phyloP scores from a whole-genome alignment of 1,140 invertebrate genomes.

The Prorops nasuta region DNA sequence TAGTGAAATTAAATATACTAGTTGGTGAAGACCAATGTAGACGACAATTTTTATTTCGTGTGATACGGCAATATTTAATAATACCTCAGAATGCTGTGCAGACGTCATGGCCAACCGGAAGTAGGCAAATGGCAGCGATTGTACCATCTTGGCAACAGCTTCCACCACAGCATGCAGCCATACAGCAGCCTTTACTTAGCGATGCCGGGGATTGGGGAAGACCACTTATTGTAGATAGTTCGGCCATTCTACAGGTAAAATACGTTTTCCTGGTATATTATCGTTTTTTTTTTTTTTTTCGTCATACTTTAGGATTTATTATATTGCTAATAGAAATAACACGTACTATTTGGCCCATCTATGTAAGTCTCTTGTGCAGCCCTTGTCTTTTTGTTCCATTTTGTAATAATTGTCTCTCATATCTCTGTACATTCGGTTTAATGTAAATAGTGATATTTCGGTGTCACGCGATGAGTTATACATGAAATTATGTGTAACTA shows the following conservation, averaged over 20 bases:
- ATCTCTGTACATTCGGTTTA: too few species aligned
- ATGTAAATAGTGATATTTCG: too few species aligned
- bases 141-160: conserved; percentile 87
- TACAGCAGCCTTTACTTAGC: conserved; percentile 69
- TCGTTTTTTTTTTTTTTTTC: background rate
- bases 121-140: conserved; percentile 78
- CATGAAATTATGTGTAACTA: too few species aligned
- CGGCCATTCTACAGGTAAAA: conserved; percentile 66
- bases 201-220: conserved; percentile 73
- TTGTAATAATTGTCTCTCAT: too few species aligned
- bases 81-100: conserved; percentile 70
- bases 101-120: conserved; percentile 76
- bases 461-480: too few species aligned
- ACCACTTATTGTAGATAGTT: conserved; percentile 78
- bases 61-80: background rate
- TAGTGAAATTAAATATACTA: conserved; percentile 7
- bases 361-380: too few species aligned
- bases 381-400: too few species aligned
- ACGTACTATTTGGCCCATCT: too few species aligned
- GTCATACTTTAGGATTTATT: background rate
- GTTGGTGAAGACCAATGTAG: background rate
- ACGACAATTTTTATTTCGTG: background rate
- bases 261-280: too few species aligned
- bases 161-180: conserved; percentile 69
- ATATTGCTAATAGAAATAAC: too few species aligned